These are phyloP conservation scores for Rostratula benghalensis DNA, from an alignment of 2,113 vertebrate species.

Conservation along the genomic window DNA sequence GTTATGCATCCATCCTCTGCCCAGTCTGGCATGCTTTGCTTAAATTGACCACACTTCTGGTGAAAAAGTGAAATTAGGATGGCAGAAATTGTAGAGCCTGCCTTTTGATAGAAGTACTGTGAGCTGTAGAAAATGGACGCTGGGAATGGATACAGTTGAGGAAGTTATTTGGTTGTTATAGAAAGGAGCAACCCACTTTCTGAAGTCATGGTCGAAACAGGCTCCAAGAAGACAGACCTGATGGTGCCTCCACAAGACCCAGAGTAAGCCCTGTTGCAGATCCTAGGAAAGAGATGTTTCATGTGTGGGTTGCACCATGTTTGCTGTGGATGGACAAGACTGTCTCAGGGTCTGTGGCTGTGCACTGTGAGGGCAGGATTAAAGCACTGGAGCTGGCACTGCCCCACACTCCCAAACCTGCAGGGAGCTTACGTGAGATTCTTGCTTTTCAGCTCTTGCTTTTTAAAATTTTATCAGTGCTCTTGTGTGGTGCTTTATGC, in stretches of 20 bases:
- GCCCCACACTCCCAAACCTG: neutral
- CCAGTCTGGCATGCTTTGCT: neutral
- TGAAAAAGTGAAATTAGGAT: neutral
- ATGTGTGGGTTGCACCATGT: accelerated
- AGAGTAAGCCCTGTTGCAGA: neutral
- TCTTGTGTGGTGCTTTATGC: neutral
- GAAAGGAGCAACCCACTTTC: neutral
- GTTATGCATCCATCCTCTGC: neutral
- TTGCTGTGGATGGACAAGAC: neutral
- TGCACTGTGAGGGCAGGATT: neutral
- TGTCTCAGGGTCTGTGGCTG: neutral
- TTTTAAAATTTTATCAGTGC: neutral
- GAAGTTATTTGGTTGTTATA: neutral
- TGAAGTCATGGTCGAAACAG: neutral
- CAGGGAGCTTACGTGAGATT: neutral
- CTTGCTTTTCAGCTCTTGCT: neutral
- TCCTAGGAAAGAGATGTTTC: neutral
- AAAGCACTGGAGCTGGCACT: neutral
- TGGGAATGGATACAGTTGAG: neutral
- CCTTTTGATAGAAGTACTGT: neutral
- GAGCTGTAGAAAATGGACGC: neutral
- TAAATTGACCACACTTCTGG: neutral
- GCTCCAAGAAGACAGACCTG: neutral
- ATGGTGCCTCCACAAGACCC: neutral
- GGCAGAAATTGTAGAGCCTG: neutral